Evolutionary conservation across 2,888 invertebrate species (phyloP).

Genomic region (Euproctis similis): DNA sequence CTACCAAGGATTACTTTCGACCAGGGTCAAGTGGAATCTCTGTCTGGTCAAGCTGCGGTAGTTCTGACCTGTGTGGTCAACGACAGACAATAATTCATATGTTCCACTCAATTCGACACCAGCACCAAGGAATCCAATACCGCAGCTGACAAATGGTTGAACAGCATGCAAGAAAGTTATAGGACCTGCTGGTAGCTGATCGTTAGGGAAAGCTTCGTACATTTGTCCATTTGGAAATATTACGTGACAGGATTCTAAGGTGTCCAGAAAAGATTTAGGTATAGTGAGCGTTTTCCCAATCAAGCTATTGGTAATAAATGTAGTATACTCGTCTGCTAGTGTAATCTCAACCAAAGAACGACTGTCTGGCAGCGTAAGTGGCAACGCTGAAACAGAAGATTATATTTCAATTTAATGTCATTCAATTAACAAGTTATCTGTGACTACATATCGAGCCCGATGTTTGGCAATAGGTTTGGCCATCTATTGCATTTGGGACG

Average conservation of each 20-base stretch:
- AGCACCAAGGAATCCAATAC: constrained; percentile 8
- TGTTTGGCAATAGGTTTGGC: no score
- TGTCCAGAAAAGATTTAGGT: constrained; percentile 12
- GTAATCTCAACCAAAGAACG: constrained; percentile 7
- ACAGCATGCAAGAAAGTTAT: constrained; percentile 5
- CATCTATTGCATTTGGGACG: no score
- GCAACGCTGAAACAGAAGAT: constrained; percentile 7
- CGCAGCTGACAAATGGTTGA: constrained; percentile 12
- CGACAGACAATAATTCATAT: constrained; percentile 12
- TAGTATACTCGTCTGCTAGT: constrained; percentile 5
- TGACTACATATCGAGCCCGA: no score
- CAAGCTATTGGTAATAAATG: constrained; percentile 8
- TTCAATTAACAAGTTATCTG: no score
- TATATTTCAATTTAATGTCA: no score
- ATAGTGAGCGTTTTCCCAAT: constrained; percentile 9
- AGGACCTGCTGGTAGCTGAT: constrained; percentile 9
- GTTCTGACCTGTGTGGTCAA: constrained; percentile 7
- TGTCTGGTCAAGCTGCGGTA: constrained; percentile 8
- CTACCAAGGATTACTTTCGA: not conserved
- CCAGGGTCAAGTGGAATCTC: constrained; percentile 12
- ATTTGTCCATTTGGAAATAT: constrained; percentile 10
- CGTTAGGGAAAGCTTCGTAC: constrained; percentile 12
- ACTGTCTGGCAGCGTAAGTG: not conserved
- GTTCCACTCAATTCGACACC: constrained; percentile 9
- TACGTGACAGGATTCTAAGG: constrained; percentile 8